phyloP scores from a whole-genome alignment of 2,888 invertebrate species.

The Drosophila conformis region DNA sequence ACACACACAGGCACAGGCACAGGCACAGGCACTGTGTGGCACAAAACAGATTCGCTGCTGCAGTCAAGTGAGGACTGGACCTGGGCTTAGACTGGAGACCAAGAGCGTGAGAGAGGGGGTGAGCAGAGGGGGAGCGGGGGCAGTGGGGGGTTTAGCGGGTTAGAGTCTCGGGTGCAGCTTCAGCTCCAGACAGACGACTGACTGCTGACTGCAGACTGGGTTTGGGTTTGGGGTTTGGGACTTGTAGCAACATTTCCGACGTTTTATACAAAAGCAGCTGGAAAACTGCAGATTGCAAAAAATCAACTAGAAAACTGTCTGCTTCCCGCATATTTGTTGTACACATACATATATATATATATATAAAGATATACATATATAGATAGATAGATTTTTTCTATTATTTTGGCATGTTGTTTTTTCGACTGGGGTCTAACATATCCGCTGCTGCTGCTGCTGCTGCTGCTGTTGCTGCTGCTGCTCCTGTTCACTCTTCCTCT shows the following conservation, averaged over 20 bases:
- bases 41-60: constrained; percentile 19
- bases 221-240: constrained; percentile 17
- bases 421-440: constrained; percentile 60
- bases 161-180: constrained; percentile 51
- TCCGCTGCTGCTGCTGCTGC: constrained; percentile 40
- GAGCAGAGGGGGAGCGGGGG: not conserved
- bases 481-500: not conserved
- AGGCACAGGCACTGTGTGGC: constrained; percentile 2
- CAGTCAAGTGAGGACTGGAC: constrained; percentile 29
- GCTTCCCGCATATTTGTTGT: constrained; percentile 63
- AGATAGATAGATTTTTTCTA: constrained; percentile 11
- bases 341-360: constrained; percentile 40
- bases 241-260: constrained; percentile 75
- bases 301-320: constrained; percentile 71
- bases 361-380: constrained; percentile 37
- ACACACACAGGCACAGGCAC: constrained; percentile 15
- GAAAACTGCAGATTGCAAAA: constrained; percentile 79
- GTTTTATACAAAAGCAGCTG: constrained; percentile 71
- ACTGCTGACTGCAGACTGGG: constrained; percentile 8
- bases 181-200: constrained; percentile 54
- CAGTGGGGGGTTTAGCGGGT: constrained; percentile 6
- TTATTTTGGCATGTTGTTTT: constrained; percentile 14
- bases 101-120: not conserved
- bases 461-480: constrained; percentile 5
- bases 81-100: not conserved